phyloP scores from a whole-genome alignment of 2,888 invertebrate genomes.

The Polymixis lichenea region DNA sequence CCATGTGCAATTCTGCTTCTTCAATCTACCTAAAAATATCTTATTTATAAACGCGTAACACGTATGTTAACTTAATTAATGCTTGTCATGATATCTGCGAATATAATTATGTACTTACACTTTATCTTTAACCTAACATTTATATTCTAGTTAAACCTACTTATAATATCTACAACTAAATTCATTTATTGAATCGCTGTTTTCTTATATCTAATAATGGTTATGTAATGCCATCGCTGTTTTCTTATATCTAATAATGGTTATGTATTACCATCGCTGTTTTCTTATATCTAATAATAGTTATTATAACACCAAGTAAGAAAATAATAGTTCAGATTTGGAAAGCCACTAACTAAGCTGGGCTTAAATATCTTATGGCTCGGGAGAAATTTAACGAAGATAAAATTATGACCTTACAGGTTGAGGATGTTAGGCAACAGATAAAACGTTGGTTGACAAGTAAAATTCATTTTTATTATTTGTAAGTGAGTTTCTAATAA shows the following conservation, averaged over 20 bases:
- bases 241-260: not conserved
- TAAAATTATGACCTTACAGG: not conserved
- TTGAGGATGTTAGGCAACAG: too few relatives aligned
- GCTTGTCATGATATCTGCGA: not conserved
- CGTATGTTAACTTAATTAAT: too few relatives aligned
- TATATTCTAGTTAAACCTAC: not conserved
- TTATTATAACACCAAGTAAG: not conserved
- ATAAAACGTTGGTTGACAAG: too few relatives aligned
- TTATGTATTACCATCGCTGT: not conserved
- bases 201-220: not conserved
- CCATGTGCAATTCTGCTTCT: not conserved
- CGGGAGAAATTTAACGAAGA: not conserved
- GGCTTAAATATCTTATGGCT: not conserved
- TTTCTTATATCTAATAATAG: not conserved
- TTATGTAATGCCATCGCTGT: not conserved
- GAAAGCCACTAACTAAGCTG: too few relatives aligned
- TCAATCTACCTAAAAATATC: not conserved
- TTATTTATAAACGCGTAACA: not conserved
- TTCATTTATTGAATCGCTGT: not conserved
- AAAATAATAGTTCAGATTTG: not conserved
- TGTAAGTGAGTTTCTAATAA: too few relatives aligned
- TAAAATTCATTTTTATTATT: too few relatives aligned
- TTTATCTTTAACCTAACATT: not conserved
- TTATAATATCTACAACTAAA: constrained; percentile 5
- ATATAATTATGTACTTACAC: not conserved